Conservation (phyloP, 1,140 invertebrate genomes). For the Lucilia sericata region DNA sequence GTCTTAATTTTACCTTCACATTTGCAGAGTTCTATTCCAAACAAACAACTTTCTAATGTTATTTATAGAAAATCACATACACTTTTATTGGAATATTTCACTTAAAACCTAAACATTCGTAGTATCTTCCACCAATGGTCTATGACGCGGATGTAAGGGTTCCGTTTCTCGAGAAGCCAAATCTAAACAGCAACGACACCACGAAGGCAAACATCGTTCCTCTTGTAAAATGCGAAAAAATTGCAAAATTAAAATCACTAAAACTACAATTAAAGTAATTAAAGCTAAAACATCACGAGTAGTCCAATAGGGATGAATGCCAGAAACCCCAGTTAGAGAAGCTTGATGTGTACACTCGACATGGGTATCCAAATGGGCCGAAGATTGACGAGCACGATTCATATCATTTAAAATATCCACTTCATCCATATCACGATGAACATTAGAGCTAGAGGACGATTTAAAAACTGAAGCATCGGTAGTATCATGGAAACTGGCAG, state of each 20-base stretch:
- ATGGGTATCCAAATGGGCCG: background rate
- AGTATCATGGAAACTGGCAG: background rate
- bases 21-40: no score
- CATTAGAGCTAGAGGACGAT: background rate
- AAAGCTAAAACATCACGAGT: constrained; percentile 56
- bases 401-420: background rate
- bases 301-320: constrained; percentile 64
- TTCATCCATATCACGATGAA: background rate
- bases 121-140: constrained; percentile 7
- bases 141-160: background rate
- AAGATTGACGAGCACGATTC: background rate
- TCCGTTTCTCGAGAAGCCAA: background rate
- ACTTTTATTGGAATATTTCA: background rate
- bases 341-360: background rate
- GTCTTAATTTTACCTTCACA: no score
- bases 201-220: constrained; percentile 55
- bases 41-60: no score
- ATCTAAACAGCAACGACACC: constrained; percentile 50
- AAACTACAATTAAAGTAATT: constrained; percentile 55
- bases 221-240: constrained; percentile 58
- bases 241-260: constrained; percentile 59
- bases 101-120: background rate
- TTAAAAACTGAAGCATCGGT: background rate
- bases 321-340: constrained; percentile 45
- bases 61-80: background rate